Conservation (phyloP, 2,888 invertebrate genomes). For the Hemicrepidius hirtus region DNA sequence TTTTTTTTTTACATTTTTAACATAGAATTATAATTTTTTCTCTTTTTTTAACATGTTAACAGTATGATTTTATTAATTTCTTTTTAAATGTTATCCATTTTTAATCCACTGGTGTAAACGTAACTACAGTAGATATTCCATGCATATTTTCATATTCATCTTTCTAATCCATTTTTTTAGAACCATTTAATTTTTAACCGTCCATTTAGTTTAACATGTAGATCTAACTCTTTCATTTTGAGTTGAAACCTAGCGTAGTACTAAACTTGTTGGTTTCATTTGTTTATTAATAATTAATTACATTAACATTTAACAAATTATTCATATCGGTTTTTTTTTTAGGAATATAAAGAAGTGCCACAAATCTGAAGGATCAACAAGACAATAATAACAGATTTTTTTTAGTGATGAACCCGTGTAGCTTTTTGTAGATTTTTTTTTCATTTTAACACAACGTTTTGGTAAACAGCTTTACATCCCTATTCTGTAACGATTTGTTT, state of each 20-base stretch:
- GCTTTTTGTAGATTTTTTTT: conserved; percentile 9
- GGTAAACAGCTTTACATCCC: conserved; percentile 15
- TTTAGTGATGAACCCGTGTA: conserved; percentile 12
- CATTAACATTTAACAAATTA: neutral
- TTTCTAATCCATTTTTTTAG: conserved; percentile 4
- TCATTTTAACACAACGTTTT: conserved; percentile 10
- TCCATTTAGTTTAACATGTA: conserved; percentile 25
- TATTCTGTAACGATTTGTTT: too few species aligned
- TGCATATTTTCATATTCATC: conserved; percentile 3
- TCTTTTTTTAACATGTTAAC: neutral
- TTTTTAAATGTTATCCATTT: neutral
- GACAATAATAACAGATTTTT: neutral
- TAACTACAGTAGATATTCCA: neutral
- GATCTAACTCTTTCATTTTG: conserved; percentile 10
- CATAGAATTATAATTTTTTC: too few species aligned
- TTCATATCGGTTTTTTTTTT: conserved; percentile 54
- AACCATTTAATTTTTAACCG: conserved; percentile 20
- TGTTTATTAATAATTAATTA: conserved; percentile 16
- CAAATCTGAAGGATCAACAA: conserved; percentile 60
- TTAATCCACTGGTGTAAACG: conserved; percentile 10
- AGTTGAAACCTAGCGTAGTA: conserved; percentile 59
- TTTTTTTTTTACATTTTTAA: too few species aligned
- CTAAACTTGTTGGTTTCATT: conserved; percentile 51
- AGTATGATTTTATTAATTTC: neutral
- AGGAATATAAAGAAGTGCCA: conserved; percentile 68